These are phyloP conservation scores for Parasteatoda lunata DNA, from an alignment of 2,888 invertebrate species.

Conservation along the genomic window DNA sequence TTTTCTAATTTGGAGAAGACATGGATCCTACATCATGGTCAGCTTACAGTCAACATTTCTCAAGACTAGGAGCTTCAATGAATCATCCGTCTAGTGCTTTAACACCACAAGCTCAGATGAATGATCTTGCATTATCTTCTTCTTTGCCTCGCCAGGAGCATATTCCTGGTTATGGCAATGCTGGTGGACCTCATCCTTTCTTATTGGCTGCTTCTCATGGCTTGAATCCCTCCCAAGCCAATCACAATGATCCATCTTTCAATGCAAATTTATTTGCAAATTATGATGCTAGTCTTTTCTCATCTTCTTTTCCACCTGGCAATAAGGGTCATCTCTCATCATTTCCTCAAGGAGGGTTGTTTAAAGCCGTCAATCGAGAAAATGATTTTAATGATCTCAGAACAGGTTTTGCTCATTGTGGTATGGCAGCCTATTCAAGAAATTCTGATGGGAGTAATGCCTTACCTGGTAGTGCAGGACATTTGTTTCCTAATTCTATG, in stretches of 20 bases:
- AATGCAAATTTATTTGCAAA: constrained; percentile 64
- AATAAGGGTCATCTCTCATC: constrained; percentile 62
- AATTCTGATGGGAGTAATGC: constrained; percentile 63
- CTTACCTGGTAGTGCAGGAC: constrained; percentile 59
- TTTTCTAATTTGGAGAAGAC: constrained; percentile 41
- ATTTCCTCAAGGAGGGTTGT: constrained; percentile 67
- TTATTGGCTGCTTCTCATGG: constrained; percentile 69
- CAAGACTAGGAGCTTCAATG: constrained; percentile 69
- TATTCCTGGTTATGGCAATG: constrained; percentile 69
- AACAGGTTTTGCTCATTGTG: constrained; percentile 68
- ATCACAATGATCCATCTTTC: constrained; percentile 59
- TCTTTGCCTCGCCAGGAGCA: constrained; percentile 69
- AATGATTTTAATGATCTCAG: constrained; percentile 69
- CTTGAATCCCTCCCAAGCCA: constrained; percentile 68
- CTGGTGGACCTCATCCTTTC: constrained; percentile 62
- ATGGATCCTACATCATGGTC: constrained; percentile 71
- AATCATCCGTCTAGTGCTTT: constrained; percentile 67
- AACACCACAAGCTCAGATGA: constrained; percentile 68
- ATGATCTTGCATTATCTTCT: constrained; percentile 69
- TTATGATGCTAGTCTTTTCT: constrained; percentile 67
- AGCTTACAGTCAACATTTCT: constrained; percentile 70
- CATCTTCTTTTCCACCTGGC: constrained; percentile 60
- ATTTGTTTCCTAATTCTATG: constrained; percentile 69
- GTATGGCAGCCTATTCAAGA: constrained; percentile 57
- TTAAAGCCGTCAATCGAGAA: constrained; percentile 70